Conservation (phyloP, 2,888 invertebrate genomes). For the Yponomeuta malinellus region DNA sequence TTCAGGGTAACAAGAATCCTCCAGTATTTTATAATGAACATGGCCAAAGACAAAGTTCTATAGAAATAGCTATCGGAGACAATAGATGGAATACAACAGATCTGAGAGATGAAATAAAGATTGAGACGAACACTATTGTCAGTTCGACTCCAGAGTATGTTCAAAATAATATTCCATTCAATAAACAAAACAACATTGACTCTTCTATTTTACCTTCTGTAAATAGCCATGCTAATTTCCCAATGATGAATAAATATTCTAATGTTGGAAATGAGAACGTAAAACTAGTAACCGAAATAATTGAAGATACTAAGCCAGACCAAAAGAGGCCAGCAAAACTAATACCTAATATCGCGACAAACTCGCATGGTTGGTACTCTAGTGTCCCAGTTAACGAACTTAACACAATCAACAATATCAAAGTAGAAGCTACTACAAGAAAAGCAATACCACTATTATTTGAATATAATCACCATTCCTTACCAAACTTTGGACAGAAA, state of each 20-base stretch:
- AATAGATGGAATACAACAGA: conserved; percentile 60
- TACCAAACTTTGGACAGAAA: conserved; percentile 60
- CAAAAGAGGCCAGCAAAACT: conserved; percentile 50
- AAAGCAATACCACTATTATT: conserved; percentile 59
- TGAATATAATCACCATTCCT: conserved; percentile 43
- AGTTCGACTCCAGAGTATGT: conserved; percentile 11
- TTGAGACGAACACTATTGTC: conserved; percentile 3
- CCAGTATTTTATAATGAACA: conserved; percentile 36
- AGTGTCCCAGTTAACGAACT: conserved; percentile 47
- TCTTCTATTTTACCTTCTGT: conserved; percentile 29
- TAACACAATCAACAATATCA: conserved; percentile 50
- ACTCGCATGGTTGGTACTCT: conserved; percentile 70
- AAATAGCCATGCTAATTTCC: conserved; percentile 71
- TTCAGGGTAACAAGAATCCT: conserved; percentile 37
- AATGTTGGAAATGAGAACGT: conserved; percentile 27
- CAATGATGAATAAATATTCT: conserved; percentile 53
- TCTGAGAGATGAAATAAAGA: conserved; percentile 21
- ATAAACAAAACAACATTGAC: not conserved
- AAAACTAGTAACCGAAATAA: conserved; percentile 43
- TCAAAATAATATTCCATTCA: conserved; percentile 5
- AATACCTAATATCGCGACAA: conserved; percentile 58
- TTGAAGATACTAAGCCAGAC: conserved; percentile 36
- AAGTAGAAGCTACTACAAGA: conserved; percentile 57
- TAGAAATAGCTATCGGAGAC: conserved; percentile 41
- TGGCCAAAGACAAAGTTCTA: conserved; percentile 26